Percentiles rank a stretch among this genome's conserved stretches.
phyloP scores from a whole-genome alignment of 2,113 vertebrate species.

The Ia io region DNA sequence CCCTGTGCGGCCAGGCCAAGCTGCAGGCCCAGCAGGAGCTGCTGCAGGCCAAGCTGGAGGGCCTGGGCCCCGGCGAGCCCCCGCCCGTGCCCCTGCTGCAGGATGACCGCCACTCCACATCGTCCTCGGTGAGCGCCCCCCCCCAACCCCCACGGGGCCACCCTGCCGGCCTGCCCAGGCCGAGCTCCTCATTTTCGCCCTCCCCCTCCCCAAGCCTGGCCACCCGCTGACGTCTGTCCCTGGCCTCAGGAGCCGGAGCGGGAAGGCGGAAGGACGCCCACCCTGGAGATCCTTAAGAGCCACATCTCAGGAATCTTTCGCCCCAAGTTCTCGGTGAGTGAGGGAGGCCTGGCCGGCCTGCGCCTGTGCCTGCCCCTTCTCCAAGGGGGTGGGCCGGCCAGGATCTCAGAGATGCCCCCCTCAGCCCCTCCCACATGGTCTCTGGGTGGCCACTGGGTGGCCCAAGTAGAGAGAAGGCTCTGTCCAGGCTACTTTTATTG shows the following conservation, averaged over 20 bases:
- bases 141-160: accelerated
- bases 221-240: conserved; percentile 68
- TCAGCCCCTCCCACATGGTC: background rate
- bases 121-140: conserved; percentile 82
- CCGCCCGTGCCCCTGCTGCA: conserved; percentile 83
- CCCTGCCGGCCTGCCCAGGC: background rate
- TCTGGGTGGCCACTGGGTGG: background rate
- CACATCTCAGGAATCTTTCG: conserved; percentile 91
- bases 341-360: background rate
- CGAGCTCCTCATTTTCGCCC: conserved; percentile 43
- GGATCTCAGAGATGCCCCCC: background rate
- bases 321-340: conserved; percentile 87
- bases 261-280: conserved; percentile 75
- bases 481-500: background rate
- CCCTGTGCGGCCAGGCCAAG: conserved; percentile 87
- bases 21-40: conserved; percentile 89
- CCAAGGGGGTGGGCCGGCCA: background rate
- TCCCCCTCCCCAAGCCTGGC: conserved; percentile 70
- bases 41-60: conserved; percentile 86
- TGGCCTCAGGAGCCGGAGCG: conserved; percentile 82
- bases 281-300: conserved; percentile 87
- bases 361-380: background rate
- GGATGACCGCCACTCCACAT: conserved; percentile 83
- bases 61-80: conserved; percentile 84
- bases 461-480: background rate